Evolutionary conservation across 1,140 invertebrate species (phyloP), one percentile per base, ranked within the genome.

Genomic region (Pachypeltis micranthus): DNA sequence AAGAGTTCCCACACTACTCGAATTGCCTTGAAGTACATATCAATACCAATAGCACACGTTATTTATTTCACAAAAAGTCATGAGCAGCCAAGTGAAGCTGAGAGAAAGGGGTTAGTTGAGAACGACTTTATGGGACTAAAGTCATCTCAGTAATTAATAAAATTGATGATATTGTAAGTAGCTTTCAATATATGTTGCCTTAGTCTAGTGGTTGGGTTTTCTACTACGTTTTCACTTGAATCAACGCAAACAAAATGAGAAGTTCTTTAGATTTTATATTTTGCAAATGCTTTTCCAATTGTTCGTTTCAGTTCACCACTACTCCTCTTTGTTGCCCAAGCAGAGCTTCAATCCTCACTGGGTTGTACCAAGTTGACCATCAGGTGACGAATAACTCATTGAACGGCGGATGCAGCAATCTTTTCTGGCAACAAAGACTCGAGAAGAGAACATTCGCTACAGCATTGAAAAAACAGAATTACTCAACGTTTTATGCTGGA

Each of bases 281-380:
- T 16, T 14, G 24, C 19, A 25, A 23, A 23, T 27, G n/a, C 26
- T 54, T 25, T n/a, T 61, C n/a, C 26, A 24, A n/a, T 55, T 47
- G 51, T 34, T 63, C 27, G 63, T 72, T 76, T 55, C 68, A 88
- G 85, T 91, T 84, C 74, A 84, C 83, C 1, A 84, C 85, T 47
- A 85, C 87, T 0, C 90, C 90, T 10, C 81, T 93, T 44, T 93
- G 91, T 72, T 93, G 93, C 71, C 93, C 93, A 16, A 93, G 91
- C 71, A 80, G 93, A 54, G 85, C 90, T 10, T 88, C 88, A 31
- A 83, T 96, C 44, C 75, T 96, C 16, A 90, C 89, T 0, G 92
- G 92, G 27, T 78, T 81, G 63, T 93, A 92, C 74, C 79, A 86
- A 0, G 91, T 95, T 71, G 94, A 93, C 75, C 86, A 91, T 71